Evolutionary conservation across 2,113 vertebrate genomes (phyloP).

Genomic region (Macaca fascicularis): T2T-MFA8v1.1 NC_088395.1:47860001-47860500

Average conservation of each 20-base stretch:
- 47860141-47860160: not conserved
- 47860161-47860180: not conserved
- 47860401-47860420: not conserved
- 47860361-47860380: not conserved
- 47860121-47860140: not conserved
- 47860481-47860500: not conserved
- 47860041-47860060: not conserved
- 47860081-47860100: not conserved
- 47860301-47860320: not conserved
- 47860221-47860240: not conserved
- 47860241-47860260: not conserved
- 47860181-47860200: not conserved
- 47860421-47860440: not conserved
- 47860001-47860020: not conserved
- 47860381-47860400: not conserved
- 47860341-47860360: not conserved
- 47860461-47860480: not conserved
- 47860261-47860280: not conserved
- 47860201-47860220: not conserved
- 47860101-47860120: not conserved
- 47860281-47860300: not conserved
- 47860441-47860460: not conserved
- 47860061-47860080: not conserved
- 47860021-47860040: not conserved
- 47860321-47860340: not conserved